Conservation (phyloP, 1,140 invertebrate genomes). For the Plectrocnemia conspersa region DNA sequence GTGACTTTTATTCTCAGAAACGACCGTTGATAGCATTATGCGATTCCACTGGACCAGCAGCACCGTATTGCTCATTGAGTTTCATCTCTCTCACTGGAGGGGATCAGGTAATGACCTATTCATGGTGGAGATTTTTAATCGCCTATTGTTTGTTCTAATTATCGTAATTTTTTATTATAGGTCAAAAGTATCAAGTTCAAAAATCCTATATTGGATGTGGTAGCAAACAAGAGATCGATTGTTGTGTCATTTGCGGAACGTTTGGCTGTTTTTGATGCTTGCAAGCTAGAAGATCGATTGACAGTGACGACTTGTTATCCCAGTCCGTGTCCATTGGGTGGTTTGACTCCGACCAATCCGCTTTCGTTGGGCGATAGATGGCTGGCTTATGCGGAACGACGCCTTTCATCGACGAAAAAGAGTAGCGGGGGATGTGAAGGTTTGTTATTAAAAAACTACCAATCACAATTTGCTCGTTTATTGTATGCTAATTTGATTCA, state of each 20-base stretch:
- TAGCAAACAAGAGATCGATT: constrained; percentile 76
- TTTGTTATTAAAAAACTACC: constrained; percentile 34
- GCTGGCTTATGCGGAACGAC: constrained; percentile 80
- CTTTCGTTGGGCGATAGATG: constrained; percentile 79
- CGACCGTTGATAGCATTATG: constrained; percentile 84
- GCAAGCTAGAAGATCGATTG: constrained; percentile 78
- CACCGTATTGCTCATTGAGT: constrained; percentile 80
- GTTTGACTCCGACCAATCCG: constrained; percentile 76
- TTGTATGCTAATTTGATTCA: background rate
- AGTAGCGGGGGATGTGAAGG: constrained; percentile 82
- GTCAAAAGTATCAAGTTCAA: constrained; percentile 90
- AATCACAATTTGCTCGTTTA: constrained; percentile 3
- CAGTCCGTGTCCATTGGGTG: constrained; percentile 59
- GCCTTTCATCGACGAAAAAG: constrained; percentile 73
- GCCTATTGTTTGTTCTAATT: background rate
- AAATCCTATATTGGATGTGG: constrained; percentile 79
- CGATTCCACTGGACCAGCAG: constrained; percentile 73
- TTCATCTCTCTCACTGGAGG: constrained; percentile 87
- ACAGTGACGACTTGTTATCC: constrained; percentile 87
- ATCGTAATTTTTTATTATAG: constrained; percentile 40
- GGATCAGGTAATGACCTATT: constrained; percentile 62
- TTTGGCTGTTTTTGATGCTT: constrained; percentile 86
- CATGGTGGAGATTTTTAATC: background rate
- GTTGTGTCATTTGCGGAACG: constrained; percentile 85
- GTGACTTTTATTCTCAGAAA: constrained; percentile 68